These are phyloP conservation scores for Carcina quercana DNA, from an alignment of 2,888 invertebrate species.

Conservation along the genomic window DNA sequence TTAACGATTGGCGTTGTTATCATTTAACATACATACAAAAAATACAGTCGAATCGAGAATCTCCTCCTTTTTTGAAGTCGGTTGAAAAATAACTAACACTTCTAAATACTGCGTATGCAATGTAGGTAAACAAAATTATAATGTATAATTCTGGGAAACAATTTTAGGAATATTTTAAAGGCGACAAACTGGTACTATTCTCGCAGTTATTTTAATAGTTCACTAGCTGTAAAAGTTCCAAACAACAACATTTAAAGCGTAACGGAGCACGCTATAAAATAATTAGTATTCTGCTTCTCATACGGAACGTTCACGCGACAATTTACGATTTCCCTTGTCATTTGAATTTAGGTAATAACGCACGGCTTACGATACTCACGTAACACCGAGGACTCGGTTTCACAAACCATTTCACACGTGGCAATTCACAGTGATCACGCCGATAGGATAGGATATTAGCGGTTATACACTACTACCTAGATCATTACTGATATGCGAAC, in stretches of 20 bases:
- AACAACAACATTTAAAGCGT: constrained; percentile 26
- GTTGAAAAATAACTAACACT: too few species aligned
- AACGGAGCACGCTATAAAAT: constrained; percentile 40
- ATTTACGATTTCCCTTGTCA: constrained; percentile 26
- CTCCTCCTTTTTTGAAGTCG: too few species aligned
- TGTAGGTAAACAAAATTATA: too few species aligned
- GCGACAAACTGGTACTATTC: too few species aligned
- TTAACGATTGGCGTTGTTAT: too few species aligned
- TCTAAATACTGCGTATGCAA: too few species aligned
- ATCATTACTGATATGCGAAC: constrained; percentile 67
- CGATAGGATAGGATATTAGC: constrained; percentile 41
- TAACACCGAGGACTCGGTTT: constrained; percentile 12
- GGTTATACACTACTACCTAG: constrained; percentile 45
- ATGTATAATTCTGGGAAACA: too few species aligned
- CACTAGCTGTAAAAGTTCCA: constrained; percentile 13
- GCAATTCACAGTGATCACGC: constrained; percentile 47
- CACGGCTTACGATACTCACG: constrained; percentile 13
- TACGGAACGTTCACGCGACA: constrained; percentile 28
- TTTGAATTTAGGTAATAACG: constrained; percentile 21
- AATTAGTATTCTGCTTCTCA: constrained; percentile 38
- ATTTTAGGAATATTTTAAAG: too few species aligned
- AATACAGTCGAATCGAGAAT: too few species aligned
- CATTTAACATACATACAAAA: too few species aligned
- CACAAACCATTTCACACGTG: constrained; percentile 33
- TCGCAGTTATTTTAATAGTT: constrained; percentile 3